Evolutionary conservation across 2,113 vertebrate genomes (phyloP).

Genomic region (Peromyscus maniculatus): DNA sequence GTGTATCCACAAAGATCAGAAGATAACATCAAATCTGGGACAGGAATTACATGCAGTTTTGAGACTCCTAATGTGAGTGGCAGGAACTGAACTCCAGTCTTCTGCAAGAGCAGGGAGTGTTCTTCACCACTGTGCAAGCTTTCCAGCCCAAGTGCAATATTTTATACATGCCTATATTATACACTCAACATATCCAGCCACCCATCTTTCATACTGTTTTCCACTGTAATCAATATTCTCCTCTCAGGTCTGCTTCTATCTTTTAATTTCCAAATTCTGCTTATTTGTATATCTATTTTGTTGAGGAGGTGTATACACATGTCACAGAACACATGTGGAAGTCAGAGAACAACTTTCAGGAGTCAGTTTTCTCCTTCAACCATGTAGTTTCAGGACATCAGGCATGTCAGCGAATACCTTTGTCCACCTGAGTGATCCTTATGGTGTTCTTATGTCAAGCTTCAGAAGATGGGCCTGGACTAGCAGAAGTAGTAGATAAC

Average conservation of each 20-base stretch:
- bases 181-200: background rate
- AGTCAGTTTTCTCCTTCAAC: background rate
- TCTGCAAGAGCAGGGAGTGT: background rate
- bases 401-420: rapidly evolving
- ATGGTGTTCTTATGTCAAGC: background rate
- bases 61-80: background rate
- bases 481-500: background rate
- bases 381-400: background rate
- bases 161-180: background rate
- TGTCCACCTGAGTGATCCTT: too few relatives aligned
- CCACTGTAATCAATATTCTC: background rate
- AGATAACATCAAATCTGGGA: background rate
- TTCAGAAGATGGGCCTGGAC: background rate
- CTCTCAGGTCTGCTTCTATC: background rate
- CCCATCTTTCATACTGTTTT: background rate
- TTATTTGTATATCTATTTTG: background rate
- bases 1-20: background rate
- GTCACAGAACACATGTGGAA: background rate
- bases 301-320: background rate
- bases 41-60: background rate
- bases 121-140: background rate
- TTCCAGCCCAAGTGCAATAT: background rate
- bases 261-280: background rate
- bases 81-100: background rate
- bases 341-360: background rate